Percentiles rank a stretch among this genome's conserved stretches.
Evolutionary conservation across 2,888 invertebrate genomes (phyloP).

Genomic region (Cheilosia pagana): DNA sequence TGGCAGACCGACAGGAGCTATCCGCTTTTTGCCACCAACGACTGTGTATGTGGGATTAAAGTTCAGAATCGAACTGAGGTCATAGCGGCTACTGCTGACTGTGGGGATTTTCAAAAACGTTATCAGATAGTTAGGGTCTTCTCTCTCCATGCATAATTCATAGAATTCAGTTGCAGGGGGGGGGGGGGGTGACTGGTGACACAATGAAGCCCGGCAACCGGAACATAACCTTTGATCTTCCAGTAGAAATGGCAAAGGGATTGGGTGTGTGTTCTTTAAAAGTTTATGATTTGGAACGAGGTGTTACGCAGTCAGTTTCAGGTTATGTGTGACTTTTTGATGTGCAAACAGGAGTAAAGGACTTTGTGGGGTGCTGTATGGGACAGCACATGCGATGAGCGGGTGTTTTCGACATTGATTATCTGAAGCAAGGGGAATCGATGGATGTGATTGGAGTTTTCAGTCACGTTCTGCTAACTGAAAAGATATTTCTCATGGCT

Average conservation of each 20-base stretch:
- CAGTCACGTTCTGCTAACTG: no score
- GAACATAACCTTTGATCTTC: constrained; percentile 46
- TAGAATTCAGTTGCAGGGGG: constrained; percentile 1
- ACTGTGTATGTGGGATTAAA: constrained; percentile 27
- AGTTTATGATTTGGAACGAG: constrained; percentile 4
- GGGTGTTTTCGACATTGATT: no score
- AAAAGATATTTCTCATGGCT: no score
- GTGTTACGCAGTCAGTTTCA: constrained; percentile 13
- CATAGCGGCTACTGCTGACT: neutral
- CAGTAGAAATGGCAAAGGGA: constrained; percentile 5
- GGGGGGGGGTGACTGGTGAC: constrained; percentile 12
- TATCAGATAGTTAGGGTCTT: constrained; percentile 40
- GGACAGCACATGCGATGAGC: no score
- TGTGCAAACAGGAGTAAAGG: neutral
- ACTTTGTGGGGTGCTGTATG: no score
- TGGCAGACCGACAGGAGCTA: neutral
- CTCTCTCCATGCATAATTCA: constrained; percentile 39
- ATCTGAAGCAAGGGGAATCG: no score
- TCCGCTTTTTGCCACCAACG: neutral
- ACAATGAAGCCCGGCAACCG: constrained; percentile 33
- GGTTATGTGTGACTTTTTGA: constrained; percentile 13
- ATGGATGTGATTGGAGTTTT: no score
- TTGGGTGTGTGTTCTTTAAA: constrained; percentile 28
- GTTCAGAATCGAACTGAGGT: constrained; percentile 25
- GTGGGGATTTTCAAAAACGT: constrained; percentile 30